Conservation (phyloP, 2,797 vertebrate genomes). For the Lindbergichthys nudifrons region DNA sequence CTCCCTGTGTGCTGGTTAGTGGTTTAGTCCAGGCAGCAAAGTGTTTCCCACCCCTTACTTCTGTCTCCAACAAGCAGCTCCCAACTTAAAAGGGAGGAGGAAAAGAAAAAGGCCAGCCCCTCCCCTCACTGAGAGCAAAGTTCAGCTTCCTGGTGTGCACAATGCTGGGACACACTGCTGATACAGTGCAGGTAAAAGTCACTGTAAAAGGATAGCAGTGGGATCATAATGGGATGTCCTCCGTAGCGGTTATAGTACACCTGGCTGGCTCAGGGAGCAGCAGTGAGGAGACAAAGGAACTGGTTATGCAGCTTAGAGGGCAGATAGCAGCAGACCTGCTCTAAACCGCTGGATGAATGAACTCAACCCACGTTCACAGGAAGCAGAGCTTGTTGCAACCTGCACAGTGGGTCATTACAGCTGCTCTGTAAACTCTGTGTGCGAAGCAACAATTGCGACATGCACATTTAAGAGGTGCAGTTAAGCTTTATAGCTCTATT, state of each 20-base stretch:
- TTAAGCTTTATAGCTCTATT: neutral
- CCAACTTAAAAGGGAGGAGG: slow-evolving; percentile 48
- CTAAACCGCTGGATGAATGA: slow-evolving; percentile 27
- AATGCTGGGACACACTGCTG: slow-evolving; percentile 38
- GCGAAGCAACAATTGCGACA: neutral
- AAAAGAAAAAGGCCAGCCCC: slow-evolving; percentile 55
- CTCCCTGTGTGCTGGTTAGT: neutral
- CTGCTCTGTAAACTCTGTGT: neutral
- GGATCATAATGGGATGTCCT: slow-evolving; percentile 46
- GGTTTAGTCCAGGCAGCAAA: slow-evolving; percentile 40
- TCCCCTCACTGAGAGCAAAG: slow-evolving; percentile 70
- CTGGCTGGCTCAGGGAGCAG: slow-evolving; percentile 51
- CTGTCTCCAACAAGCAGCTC: slow-evolving; percentile 66
- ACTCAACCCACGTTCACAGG: slow-evolving; percentile 30
- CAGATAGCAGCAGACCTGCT: slow-evolving; percentile 36
- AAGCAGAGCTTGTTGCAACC: slow-evolving; percentile 13
- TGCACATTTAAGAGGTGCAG: neutral
- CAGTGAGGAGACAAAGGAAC: slow-evolving; percentile 77
- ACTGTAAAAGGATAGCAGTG: slow-evolving; percentile 40
- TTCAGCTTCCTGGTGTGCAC: slow-evolving; percentile 71
- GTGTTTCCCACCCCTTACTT: slow-evolving; percentile 55
- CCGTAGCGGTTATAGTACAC: slow-evolving; percentile 48
- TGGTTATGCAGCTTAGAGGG: slow-evolving; percentile 76
- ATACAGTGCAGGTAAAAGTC: slow-evolving; percentile 22
- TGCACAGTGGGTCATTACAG: slow-evolving; percentile 12